Percentiles rank a stretch among this genome's conserved stretches.
phyloP scores from a whole-genome alignment of 1,140 invertebrate species.

The Helicoverpa armigera region DNA sequence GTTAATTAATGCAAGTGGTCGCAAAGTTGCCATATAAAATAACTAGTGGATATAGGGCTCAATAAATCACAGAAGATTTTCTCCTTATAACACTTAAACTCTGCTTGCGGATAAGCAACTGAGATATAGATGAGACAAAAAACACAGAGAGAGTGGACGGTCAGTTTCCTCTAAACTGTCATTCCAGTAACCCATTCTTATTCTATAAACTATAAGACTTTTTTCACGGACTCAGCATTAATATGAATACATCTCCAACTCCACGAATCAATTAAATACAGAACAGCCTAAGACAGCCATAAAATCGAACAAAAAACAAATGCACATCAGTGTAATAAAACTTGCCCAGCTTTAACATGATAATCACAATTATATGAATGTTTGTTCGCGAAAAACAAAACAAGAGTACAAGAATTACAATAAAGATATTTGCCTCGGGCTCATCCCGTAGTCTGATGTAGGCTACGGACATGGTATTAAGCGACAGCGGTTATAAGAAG shows the following conservation, averaged over 20 bases:
- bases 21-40: too few species aligned
- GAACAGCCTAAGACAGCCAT: background rate
- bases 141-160: too few species aligned
- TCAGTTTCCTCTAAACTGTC: too few species aligned
- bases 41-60: too few species aligned
- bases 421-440: constrained; percentile 48
- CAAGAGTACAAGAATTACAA: constrained; percentile 40
- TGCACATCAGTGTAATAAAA: constrained; percentile 2
- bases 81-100: too few species aligned
- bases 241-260: background rate
- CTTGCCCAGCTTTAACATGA: constrained; percentile 22
- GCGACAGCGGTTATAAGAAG: background rate
- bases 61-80: too few species aligned
- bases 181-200: too few species aligned
- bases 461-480: background rate
- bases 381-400: constrained; percentile 43
- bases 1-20: background rate
- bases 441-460: background rate
- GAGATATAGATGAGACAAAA: too few species aligned
- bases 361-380: constrained; percentile 39
- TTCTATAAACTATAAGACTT: too few species aligned
- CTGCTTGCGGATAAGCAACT: too few species aligned
- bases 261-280: background rate
- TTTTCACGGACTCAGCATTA: too few species aligned
- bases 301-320: constrained; percentile 1